Base-by-base conservation (phyloP, 2,797 vertebrate genomes). In the Ambastaia sidthimunki region DNA sequence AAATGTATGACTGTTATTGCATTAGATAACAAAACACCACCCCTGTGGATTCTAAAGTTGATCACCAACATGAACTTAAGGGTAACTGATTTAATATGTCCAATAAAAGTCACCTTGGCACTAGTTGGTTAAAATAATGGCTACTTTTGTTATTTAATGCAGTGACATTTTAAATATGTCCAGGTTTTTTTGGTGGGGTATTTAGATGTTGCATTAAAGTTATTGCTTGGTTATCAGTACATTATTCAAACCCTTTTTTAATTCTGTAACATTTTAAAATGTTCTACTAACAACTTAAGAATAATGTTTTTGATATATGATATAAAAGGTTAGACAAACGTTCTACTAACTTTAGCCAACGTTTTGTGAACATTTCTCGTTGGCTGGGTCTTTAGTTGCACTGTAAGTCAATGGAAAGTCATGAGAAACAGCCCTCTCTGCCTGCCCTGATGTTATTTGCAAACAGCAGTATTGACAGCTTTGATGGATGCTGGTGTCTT, bases 401-500 rank as follows among this genome's bases (percentile, higher is more conserved):
- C 59, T 78, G n/a, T 41, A 55, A 48, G 41, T 67, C 21, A 74
- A 10, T 76, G 66, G 25, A 44, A 74, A 19, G 65, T 66, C 15
- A 54, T 76, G 37, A 41, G 37, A 41, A 41, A 41, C 37, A 41
- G 55, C 55, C 41, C 54, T 71, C 25, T 19, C 59, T 68, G 57
- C 3, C 76, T 74, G 65, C 25, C 34, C 59, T 80, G 84, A 77
- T 76, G 70, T 77, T 77, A 80, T 82, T 82, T 82, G 78, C 66
- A 47, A 75, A 71, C 54, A 57, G 50, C 34, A 48, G 73, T 71
- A 78, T 82, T 50, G 72, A 74, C 31, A 80, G 70, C 52, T 41
- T 54, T 83, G 84, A 85, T 80, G 76, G 82, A 85, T 85, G 77
- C 31, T 44, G 28, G 74, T 83, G 76, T 82, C 50, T 50, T 74